Evolutionary conservation across 2,888 invertebrate genomes (phyloP), one percentile per base, ranked within the genome.

Genomic region (Drosophila colorata): DNA sequence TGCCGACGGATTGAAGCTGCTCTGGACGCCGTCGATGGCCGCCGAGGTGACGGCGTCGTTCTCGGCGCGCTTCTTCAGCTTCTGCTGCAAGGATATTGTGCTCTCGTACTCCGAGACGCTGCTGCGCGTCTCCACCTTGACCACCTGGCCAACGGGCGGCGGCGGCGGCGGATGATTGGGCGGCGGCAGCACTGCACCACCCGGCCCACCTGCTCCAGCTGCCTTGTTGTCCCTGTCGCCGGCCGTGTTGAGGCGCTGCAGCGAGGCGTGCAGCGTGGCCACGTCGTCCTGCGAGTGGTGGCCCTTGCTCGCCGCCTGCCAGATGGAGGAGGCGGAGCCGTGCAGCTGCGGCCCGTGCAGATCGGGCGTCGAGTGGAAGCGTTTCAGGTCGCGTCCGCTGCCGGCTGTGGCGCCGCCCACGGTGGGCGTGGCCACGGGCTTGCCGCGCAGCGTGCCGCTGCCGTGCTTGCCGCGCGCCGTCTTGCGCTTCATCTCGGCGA

Each of bases 401-500:
- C 89, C 77, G 11, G n/a, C 65, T 0, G 47, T 56, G 11, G 43
- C 61, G 1, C 87, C 87, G 5, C 88, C 91, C 18, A 92, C 85
- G 0, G 89, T 91, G 16, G 92, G 92, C 57, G 92, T 92, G 37
- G 92, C 82, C 63, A 92, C 92, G 1, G 92, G 92, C 49, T 92
- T 92, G 23, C 92, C 92, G 9, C 91, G 90, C 2, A 92, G 57
- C 0, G 93, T 92, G 60, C 92, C 92, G 56, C 91, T 91, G 69
- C 92, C 91, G 4, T 88, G 80, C 63, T 91, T 92, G 65, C 87
- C 91, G 14, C 96, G 95, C 58, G 98, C 94, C 92, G 83, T 66
- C 58, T 96, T 96, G 59, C 98, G 94, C 92, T 98, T 98, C 98
- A 98, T 98, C 92, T 98, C 98, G 0, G 98, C 97, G 43, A 98